These are phyloP conservation scores for Callionymus lyra DNA, from an alignment of 2,113 vertebrate species.

Conservation along the genomic window DNA sequence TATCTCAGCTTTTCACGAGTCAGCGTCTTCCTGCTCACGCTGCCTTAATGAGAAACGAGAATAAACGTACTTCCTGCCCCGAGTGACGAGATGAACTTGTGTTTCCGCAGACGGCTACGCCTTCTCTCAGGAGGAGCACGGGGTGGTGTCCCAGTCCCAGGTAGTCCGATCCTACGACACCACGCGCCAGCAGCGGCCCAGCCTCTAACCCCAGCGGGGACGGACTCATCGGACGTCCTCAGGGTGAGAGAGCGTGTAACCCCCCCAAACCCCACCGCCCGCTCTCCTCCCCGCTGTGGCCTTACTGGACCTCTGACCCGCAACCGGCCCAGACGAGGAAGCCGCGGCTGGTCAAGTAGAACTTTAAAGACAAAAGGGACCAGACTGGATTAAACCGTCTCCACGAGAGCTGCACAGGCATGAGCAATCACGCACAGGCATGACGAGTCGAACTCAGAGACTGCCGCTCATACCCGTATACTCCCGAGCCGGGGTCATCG, in stretches of 20 bases:
- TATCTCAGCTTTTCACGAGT: too few species aligned
- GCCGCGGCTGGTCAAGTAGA: constrained; percentile 17
- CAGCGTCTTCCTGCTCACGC: too few species aligned
- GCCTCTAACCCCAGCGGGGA: constrained; percentile 68
- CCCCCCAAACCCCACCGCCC: not conserved
- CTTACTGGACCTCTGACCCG: constrained; percentile 56
- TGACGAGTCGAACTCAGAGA: constrained; percentile 51
- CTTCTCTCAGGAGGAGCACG: constrained; percentile 97
- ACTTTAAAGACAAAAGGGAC: constrained; percentile 35
- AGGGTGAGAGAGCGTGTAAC: constrained; percentile 15
- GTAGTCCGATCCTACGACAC: constrained; percentile 95
- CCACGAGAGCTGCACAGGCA: constrained; percentile 42
- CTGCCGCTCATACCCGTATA: constrained; percentile 37
- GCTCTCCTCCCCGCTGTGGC: constrained; percentile 52
- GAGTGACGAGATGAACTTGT: too few species aligned
- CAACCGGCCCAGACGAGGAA: constrained; percentile 25
- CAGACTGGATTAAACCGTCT: constrained; percentile 23
- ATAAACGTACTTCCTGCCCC: too few species aligned
- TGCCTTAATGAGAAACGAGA: too few species aligned
- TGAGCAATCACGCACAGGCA: constrained; percentile 47
- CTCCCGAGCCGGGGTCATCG: constrained; percentile 43
- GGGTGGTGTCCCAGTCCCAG: constrained; percentile 90
- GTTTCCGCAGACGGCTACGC: constrained; percentile 82
- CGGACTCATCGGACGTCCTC: constrained; percentile 37
- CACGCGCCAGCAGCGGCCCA: constrained; percentile 75